Evolutionary conservation across 2,888 invertebrate genomes (phyloP).

Genomic region (Hydriomena furcata): DNA sequence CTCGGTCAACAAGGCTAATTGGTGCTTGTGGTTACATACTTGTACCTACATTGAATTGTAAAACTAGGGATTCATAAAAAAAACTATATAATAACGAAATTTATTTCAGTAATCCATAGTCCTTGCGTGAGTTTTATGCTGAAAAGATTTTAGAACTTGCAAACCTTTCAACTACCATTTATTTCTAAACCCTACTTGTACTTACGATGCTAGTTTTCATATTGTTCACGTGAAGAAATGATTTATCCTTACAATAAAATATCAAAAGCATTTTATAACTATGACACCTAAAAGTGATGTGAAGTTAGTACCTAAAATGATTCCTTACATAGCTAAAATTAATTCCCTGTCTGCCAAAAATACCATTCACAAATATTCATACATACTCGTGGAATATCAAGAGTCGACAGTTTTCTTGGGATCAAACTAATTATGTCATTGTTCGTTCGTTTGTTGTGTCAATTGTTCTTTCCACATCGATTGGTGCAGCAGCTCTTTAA

Average conservation of each 20-base stretch:
- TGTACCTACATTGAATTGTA: too few species aligned
- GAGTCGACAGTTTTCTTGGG: too few species aligned
- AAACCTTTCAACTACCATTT: not conserved
- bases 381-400: too few species aligned
- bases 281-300: not conserved
- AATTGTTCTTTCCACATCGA: too few species aligned
- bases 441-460: too few species aligned
- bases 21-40: too few species aligned
- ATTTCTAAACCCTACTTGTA: constrained; percentile 47
- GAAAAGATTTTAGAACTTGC: not conserved
- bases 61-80: too few species aligned
- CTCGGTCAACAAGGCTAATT: too few species aligned
- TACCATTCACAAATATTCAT: constrained; percentile 7
- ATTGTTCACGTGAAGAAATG: too few species aligned
- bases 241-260: too few species aligned
- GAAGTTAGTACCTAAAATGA: not conserved
- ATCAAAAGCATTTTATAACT: constrained; percentile 8
- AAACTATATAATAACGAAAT: constrained; percentile 4
- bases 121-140: constrained; percentile 8
- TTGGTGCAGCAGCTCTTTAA: too few species aligned
- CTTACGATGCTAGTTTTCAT: constrained; percentile 61
- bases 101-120: constrained; percentile 3
- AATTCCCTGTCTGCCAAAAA: constrained; percentile 1
- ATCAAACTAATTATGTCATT: too few species aligned
- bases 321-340: not conserved